Percentiles rank a stretch among this genome's conserved stretches.
Conservation (phyloP, 1,140 invertebrate species). For the Nephila pilipes region DNA sequence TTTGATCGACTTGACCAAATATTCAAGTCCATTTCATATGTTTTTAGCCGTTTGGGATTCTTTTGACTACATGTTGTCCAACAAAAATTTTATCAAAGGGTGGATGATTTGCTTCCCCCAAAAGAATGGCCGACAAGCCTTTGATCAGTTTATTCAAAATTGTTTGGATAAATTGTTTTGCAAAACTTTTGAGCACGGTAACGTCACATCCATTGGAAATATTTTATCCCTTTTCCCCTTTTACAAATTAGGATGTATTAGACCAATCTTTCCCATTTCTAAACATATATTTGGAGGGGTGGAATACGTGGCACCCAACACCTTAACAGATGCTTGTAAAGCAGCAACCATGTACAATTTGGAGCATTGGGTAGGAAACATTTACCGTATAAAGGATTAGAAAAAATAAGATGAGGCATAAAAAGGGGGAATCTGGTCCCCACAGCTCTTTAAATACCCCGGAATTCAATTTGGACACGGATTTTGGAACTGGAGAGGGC, state of each 20-base stretch:
- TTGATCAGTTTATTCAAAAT: background rate
- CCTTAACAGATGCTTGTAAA: slow-evolving; percentile 1
- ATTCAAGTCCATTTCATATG: background rate
- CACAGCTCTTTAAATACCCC: background rate
- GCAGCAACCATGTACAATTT: background rate
- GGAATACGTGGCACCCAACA: background rate
- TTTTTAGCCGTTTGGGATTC: background rate
- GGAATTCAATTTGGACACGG: background rate
- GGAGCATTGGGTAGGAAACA: slow-evolving; percentile 3
- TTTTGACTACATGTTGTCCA: background rate
- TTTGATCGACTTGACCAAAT: background rate
- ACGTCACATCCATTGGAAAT: background rate
- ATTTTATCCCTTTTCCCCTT: background rate
- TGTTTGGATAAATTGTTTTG: slow-evolving; percentile 19
- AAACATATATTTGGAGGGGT: background rate
- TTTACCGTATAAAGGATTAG: slow-evolving; percentile 30
- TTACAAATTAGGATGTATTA: background rate
- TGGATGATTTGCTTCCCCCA: background rate
- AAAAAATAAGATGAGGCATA: background rate
- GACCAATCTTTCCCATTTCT: background rate
- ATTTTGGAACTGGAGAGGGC: too few relatives aligned
- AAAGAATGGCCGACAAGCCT: background rate
- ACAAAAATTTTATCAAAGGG: background rate
- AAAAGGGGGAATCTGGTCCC: too few relatives aligned
- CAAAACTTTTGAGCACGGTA: background rate